Evolutionary conservation across 2,888 invertebrate species (phyloP).

Genomic region (Caenorhabditis japonica): DNA sequence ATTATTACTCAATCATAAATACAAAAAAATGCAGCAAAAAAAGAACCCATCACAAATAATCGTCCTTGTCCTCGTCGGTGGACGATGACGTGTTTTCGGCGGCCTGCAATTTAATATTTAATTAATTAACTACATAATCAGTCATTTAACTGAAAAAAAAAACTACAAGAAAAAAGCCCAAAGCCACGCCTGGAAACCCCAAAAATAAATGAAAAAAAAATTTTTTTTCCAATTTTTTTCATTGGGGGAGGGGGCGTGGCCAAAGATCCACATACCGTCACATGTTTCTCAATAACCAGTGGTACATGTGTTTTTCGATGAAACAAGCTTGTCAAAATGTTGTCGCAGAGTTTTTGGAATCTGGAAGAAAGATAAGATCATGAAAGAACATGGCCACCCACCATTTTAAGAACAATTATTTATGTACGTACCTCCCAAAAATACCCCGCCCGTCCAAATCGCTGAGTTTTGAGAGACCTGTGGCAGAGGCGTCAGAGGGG

Average conservation of each 20-base stretch:
- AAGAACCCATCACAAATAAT: conserved; percentile 47
- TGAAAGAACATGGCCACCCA: no score
- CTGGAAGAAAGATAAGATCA: conserved; percentile 8
- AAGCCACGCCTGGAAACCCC: neutral
- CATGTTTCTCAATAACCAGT: conserved; percentile 22
- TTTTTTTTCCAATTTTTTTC: no score
- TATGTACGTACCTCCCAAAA: conserved; percentile 4
- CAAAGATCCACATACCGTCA: no score
- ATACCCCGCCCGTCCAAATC: conserved; percentile 5
- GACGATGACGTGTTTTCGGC: conserved; percentile 31
- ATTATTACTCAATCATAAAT: no score
- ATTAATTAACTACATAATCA: no score
- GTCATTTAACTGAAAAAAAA: no score
- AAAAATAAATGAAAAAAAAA: neutral
- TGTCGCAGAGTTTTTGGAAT: conserved; percentile 16
- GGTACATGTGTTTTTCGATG: conserved; percentile 19
- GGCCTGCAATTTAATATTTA: conserved; percentile 8
- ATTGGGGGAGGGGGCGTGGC: neutral
- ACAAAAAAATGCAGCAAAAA: neutral
- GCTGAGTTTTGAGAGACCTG: conserved; percentile 34
- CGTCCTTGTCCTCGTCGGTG: conserved; percentile 46
- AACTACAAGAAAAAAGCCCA: neutral
- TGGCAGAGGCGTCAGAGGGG: conserved; percentile 38
- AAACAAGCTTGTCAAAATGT: conserved; percentile 18
- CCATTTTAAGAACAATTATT: no score